A percentile compares a stretch with the other conserved stretches of the same genome.
phyloP scores from a whole-genome alignment of 2,888 invertebrate species.

The Drosophila basisetae region DNA sequence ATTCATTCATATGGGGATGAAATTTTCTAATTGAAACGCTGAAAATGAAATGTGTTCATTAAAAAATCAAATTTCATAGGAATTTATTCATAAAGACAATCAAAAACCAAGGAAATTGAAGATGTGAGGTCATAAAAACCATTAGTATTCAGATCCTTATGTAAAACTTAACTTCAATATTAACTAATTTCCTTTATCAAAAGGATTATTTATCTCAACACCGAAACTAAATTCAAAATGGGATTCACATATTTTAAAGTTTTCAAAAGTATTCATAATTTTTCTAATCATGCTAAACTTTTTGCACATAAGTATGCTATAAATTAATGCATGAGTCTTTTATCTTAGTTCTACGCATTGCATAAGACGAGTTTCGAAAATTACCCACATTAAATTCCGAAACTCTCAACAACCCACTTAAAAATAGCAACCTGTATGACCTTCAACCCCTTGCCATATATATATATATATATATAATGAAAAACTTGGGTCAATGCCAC shows the following conservation, averaged over 20 bases:
- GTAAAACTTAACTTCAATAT: background rate
- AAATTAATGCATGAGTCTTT: background rate
- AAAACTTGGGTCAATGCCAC: slow-evolving; percentile 58
- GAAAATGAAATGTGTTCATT: background rate
- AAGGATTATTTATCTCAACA: background rate
- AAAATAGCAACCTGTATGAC: slow-evolving; percentile 25
- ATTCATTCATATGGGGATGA: background rate
- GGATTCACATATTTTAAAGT: background rate
- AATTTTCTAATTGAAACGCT: background rate
- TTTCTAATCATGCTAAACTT: too few relatives aligned
- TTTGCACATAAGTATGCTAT: slow-evolving; percentile 47
- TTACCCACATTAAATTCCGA: slow-evolving; percentile 27
- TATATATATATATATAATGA: slow-evolving; percentile 15
- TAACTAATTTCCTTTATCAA: background rate
- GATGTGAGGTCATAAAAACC: background rate
- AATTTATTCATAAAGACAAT: background rate
- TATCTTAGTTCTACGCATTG: background rate
- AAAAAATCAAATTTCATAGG: background rate
- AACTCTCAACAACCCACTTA: slow-evolving; percentile 10
- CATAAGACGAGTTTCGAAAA: background rate
- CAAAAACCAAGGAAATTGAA: background rate
- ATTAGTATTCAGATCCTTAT: background rate
- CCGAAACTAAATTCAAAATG: background rate
- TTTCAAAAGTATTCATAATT: background rate
- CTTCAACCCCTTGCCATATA: slow-evolving; percentile 42